These are phyloP conservation scores for Trematomus bernacchii DNA, from an alignment of 2,797 vertebrate genomes.

Conservation along the genomic window DNA sequence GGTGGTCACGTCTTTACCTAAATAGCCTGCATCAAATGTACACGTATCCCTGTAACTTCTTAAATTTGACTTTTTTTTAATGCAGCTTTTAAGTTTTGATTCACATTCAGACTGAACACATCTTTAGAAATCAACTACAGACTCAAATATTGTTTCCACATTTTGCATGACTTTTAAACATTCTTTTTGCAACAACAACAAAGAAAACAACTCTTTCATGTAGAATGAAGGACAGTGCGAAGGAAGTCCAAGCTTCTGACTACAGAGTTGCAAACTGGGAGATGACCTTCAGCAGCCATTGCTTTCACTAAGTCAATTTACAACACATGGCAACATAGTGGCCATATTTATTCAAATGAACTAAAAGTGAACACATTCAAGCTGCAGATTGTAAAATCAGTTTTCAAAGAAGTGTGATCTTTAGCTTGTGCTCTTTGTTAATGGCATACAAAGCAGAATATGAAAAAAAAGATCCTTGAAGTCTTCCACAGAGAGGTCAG, in stretches of 20 bases:
- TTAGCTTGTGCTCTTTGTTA: neutral
- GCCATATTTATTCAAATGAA: neutral
- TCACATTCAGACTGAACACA: neutral
- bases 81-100: neutral
- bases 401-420: neutral
- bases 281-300: neutral
- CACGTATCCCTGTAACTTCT: neutral
- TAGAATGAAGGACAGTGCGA: neutral
- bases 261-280: neutral
- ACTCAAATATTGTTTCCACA: no score
- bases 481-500: slow-evolving; percentile 2
- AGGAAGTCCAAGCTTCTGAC: neutral
- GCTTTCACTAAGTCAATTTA: neutral
- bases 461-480: neutral
- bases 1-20: neutral
- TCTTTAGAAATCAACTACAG: neutral
- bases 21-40: neutral
- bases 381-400: neutral
- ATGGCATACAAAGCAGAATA: neutral
- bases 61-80: neutral
- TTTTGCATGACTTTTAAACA: no score
- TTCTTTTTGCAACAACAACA: no score
- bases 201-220: neutral
- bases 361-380: neutral
- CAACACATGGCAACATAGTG: neutral